Conservation (phyloP, 2,797 vertebrate species). For the Cossypha caffra region DNA sequence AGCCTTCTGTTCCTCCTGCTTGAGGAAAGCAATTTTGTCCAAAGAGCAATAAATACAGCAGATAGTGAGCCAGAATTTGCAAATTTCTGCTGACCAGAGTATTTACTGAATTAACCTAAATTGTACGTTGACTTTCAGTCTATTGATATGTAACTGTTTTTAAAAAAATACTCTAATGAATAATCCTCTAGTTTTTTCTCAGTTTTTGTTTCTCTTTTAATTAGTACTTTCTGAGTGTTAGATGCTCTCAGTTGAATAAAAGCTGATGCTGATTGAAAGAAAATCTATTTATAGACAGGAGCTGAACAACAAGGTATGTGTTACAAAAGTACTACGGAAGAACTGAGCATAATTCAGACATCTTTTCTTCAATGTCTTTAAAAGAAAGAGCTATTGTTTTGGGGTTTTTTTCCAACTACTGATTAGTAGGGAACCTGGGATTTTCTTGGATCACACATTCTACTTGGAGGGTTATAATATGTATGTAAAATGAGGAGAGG, state of each 20-base stretch:
- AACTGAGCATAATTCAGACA: not conserved
- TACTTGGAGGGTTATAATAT: not conserved
- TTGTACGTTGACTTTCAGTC: not conserved
- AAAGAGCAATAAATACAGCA: not conserved
- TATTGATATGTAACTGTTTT: not conserved
- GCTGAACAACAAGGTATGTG: not conserved
- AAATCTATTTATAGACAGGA: conserved; percentile 25
- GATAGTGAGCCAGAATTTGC: not conserved
- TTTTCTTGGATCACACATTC: not conserved
- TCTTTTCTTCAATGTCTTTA: not conserved
- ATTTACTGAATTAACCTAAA: not conserved
- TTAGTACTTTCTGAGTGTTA: not conserved
- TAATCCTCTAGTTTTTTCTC: not conserved
- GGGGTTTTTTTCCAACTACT: not conserved
- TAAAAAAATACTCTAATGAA: not conserved
- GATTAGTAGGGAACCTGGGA: not conserved
- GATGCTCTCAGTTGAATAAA: not conserved
- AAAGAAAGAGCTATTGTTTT: not conserved
- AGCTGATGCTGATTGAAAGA: conserved; percentile 29
- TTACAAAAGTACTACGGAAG: not conserved
- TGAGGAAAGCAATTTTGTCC: not conserved
- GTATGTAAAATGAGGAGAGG: not conserved
- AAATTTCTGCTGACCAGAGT: not conserved
- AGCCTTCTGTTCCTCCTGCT: not conserved
- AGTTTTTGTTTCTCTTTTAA: conserved; percentile 12